Evolutionary conservation across 2,888 invertebrate species (phyloP), one percentile per base, ranked within the genome.

Genomic region (Ashinkailepas kermadecensis): DNA sequence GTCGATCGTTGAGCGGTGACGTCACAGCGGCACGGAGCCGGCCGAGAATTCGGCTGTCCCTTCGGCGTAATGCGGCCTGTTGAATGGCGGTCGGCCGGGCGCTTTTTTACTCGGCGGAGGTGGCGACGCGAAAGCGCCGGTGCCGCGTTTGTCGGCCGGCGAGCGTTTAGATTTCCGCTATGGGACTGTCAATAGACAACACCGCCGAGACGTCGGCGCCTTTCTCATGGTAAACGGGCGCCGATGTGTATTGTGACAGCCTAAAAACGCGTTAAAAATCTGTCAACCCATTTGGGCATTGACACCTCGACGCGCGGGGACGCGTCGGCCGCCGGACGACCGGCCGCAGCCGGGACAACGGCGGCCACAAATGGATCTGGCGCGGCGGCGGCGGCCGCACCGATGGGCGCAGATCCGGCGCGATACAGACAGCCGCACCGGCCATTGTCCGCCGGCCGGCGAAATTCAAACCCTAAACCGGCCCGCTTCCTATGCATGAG

Each of bases 201-300:
- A 74, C 74, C 7, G 6, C 18, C 23, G 56, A 54, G 74, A 21
- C 74, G 54, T 8, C 74, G 74, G 56, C 74, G 54, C 74, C 74
- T 74, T 74, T 74, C 74, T 74, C 56, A 74, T 74, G 74, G 74
- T 74, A 74, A 74, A 21, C 74, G 74, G 74, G 54, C 18, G 39
- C 6, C 74, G 74, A 8, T 21, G 54, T 15, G 74, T 74, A 74
- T 74, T 74, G 74, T 56, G 74, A 74, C 74, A 74, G 74, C 15
- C 74, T 74, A 74, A 74, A 65, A 74, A 74, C 74, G 74, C 74
- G 74, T 54, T 74, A 74, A 74, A 74, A 74, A 74, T 74, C 74
- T 74, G 74, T 74, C 74, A 74, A 74, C 74, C 74, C 74, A 74
- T 74, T 74, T 54, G 23, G 74, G 21, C 74, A 74, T 74, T 74